Conservation (phyloP, 2,888 invertebrate genomes). For the Alloscopus bannaensis region DNA sequence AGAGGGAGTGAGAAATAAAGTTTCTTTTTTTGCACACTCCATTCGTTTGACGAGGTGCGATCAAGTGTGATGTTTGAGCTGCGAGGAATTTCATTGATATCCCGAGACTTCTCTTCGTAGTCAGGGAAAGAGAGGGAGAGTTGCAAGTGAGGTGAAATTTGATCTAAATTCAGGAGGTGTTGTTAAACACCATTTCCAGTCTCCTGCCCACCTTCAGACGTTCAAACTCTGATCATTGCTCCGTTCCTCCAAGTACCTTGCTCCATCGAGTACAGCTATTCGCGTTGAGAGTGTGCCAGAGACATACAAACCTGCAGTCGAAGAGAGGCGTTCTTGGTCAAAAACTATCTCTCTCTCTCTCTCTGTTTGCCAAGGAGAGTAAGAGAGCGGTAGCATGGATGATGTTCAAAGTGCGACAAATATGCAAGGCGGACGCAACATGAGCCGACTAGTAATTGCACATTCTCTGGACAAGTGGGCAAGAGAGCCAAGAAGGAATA, state of each 20-base stretch:
- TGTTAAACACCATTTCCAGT: background rate
- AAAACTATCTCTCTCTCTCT: too few species aligned
- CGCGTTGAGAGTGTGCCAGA: too few species aligned
- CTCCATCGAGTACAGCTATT: too few species aligned
- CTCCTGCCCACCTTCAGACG: background rate
- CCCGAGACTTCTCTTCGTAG: background rate
- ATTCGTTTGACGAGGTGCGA: background rate
- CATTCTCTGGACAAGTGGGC: too few species aligned
- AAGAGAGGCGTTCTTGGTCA: too few species aligned
- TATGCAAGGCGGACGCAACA: too few species aligned
- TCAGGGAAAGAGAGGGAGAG: background rate
- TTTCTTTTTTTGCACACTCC: background rate
- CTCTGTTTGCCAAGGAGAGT: too few species aligned
- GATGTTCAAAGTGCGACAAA: too few species aligned
- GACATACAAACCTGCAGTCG: too few species aligned
- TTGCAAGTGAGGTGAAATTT: background rate
- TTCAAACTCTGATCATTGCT: background rate
- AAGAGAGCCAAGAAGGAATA: too few species aligned
- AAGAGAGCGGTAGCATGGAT: too few species aligned
- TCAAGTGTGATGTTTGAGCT: background rate
- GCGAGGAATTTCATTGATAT: background rate
- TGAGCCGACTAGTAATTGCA: too few species aligned
- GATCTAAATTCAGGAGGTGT: constrained; percentile 45
- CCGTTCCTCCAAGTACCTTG: background rate
- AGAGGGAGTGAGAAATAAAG: background rate